Percentiles rank a stretch among this genome's conserved stretches.
Conservation (phyloP, 2,797 vertebrate genomes). For the Thunnus albacares region DNA sequence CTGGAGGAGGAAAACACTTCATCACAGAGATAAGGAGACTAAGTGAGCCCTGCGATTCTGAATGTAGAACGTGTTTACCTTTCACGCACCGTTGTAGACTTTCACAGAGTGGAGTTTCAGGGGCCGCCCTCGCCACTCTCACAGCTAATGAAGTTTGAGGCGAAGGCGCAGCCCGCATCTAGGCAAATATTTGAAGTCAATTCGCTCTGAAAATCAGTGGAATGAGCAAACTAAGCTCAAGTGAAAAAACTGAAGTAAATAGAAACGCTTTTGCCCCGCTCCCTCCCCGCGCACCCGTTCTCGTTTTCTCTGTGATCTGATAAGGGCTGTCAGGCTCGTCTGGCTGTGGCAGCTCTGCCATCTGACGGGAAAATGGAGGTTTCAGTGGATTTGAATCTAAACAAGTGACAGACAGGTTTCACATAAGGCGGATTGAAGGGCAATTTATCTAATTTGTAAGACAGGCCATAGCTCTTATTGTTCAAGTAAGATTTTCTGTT, state of each 20-base stretch:
- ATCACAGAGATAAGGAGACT: constrained; percentile 82
- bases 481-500: constrained; percentile 7
- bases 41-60: constrained; percentile 81
- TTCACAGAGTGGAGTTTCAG: constrained; percentile 66
- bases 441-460: constrained; percentile 44
- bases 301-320: constrained; percentile 56
- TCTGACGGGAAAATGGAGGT: constrained; percentile 41
- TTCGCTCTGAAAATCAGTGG: constrained; percentile 54
- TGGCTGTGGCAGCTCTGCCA: constrained; percentile 37
- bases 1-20: constrained; percentile 76
- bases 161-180: constrained; percentile 59
- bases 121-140: constrained; percentile 40
- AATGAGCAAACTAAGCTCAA: constrained; percentile 63
- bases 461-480: constrained; percentile 4
- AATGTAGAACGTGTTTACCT: constrained; percentile 83
- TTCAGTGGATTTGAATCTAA: constrained; percentile 54
- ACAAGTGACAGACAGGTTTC: constrained; percentile 46
- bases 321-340: constrained; percentile 58
- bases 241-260: constrained; percentile 63
- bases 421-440: constrained; percentile 9
- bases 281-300: constrained; percentile 24
- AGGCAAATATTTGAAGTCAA: constrained; percentile 81
- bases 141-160: constrained; percentile 76
- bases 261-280: constrained; percentile 47
- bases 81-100: constrained; percentile 78